Evolutionary conservation across 1,140 invertebrate genomes (phyloP), one percentile per base, ranked within the genome.

Genomic region (Diachasma alloeum): DNA sequence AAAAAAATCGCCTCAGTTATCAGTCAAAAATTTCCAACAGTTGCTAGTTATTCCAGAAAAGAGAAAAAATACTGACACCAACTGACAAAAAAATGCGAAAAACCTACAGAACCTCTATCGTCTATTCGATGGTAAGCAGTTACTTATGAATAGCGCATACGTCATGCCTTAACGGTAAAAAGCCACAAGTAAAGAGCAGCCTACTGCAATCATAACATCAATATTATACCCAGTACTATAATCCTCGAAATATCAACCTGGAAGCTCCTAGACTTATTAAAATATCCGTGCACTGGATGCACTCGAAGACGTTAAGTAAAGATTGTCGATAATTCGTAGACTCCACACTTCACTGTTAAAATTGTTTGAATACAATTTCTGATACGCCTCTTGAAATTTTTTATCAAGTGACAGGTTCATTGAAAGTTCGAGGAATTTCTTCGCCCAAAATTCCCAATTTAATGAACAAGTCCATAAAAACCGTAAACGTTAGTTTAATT

Each of bases 171-270:
- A 74, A 44, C 15, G 15, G 26, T 22, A 44, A 46, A 46, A 31
- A 72, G 70, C 70, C 24, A 53, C 31, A 63, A 26, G 24, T 63
- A 63, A 63, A 31, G 31, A 31, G 48, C 15, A 69, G 67, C 68
- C 56, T 56, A 37, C 46, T 56, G 72, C 72, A 73, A 73, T 73
- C 48, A 71, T 71, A 59, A 31, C 70, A 53, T 48, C 69, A 71
- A 46, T 15, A 36, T 8, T 26, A 39, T 63, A 39, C 19, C 15
- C 13, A 13, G n/a, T 63, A 10, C 15, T 11, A 19, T 17, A 22
- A 59, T 46, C 22, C 63, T 66, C 22, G 1, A 46, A 17, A 59
- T 9, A 19, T 13, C 37, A 53, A 53, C 24, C 24, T 71, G 42
- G 42, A 46, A 56, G 26, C 46, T 31, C 26, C 70, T 56, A 72